A percentile compares a stretch with the other conserved stretches of the same genome.
Conservation (phyloP, 2,888 invertebrate species). For the Colostygia pectinataria region DNA sequence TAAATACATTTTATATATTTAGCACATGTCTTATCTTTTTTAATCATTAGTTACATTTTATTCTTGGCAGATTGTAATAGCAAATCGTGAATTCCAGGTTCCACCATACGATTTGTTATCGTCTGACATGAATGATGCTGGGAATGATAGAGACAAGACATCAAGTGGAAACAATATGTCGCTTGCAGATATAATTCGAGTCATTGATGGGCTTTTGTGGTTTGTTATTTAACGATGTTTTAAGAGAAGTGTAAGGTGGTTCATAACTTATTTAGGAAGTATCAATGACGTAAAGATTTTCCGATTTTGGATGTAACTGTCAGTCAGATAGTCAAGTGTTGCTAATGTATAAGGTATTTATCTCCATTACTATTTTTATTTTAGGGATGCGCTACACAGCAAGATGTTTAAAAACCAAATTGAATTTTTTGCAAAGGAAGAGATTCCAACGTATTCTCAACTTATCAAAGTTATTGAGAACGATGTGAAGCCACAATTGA, state of each 20-base stretch:
- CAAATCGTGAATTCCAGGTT: slow-evolving; percentile 48
- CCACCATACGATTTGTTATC: slow-evolving; percentile 69
- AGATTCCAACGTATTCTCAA: slow-evolving; percentile 64
- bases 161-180: slow-evolving; percentile 60
- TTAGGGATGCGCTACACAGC: slow-evolving; percentile 71
- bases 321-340: too few relatives aligned
- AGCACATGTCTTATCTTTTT: too few relatives aligned
- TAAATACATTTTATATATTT: too few relatives aligned
- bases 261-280: too few relatives aligned
- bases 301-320: too few relatives aligned
- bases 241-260: too few relatives aligned
- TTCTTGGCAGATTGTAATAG: neutral
- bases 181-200: slow-evolving; percentile 57
- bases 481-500: slow-evolving; percentile 52
- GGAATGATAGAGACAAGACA: slow-evolving; percentile 35
- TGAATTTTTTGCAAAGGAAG: slow-evolving; percentile 64
- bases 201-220: slow-evolving; percentile 73
- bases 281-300: too few relatives aligned
- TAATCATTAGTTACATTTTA: too few relatives aligned
- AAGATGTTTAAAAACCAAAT: slow-evolving; percentile 72
- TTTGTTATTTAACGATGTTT: slow-evolving; percentile 29
- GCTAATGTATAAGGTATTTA: neutral
- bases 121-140: slow-evolving; percentile 48
- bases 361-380: slow-evolving; percentile 13
- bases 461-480: slow-evolving; percentile 52